Evolutionary conservation across 2,113 vertebrate species (phyloP).

Genomic region (Cepphus grylle): DNA sequence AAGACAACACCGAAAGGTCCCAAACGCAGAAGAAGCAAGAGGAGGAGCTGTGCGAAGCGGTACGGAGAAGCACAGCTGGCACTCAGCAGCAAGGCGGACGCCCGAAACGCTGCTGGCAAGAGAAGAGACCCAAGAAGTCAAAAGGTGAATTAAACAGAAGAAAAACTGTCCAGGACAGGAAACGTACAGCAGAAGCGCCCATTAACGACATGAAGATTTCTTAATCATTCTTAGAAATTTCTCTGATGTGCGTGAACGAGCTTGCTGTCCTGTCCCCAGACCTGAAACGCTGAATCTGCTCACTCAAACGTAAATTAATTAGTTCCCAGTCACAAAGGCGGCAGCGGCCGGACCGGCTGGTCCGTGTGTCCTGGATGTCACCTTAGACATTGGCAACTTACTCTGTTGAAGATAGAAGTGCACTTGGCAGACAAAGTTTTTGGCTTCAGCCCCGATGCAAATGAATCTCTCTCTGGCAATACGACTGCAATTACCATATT

Average conservation of each 20-base stretch:
- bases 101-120: neutral
- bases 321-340: neutral
- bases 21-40: neutral
- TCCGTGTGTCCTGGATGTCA: neutral
- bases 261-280: neutral
- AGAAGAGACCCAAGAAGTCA: neutral
- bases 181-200: neutral
- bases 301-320: neutral
- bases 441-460: neutral
- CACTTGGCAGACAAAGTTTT: neutral
- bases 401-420: neutral
- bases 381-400: neutral
- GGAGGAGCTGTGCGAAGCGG: neutral
- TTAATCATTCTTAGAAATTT: neutral
- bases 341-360: fast-evolving
- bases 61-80: neutral
- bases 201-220: neutral
- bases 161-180: neutral
- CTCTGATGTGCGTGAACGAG: neutral
- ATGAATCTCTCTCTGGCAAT: neutral
- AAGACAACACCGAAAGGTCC: neutral
- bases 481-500: constrained; percentile 24
- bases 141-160: neutral
- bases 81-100: fast-evolving
- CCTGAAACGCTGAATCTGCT: neutral